phyloP scores from a whole-genome alignment of 2,113 vertebrate genomes.

The Sakesphorus luctuosus region DNA sequence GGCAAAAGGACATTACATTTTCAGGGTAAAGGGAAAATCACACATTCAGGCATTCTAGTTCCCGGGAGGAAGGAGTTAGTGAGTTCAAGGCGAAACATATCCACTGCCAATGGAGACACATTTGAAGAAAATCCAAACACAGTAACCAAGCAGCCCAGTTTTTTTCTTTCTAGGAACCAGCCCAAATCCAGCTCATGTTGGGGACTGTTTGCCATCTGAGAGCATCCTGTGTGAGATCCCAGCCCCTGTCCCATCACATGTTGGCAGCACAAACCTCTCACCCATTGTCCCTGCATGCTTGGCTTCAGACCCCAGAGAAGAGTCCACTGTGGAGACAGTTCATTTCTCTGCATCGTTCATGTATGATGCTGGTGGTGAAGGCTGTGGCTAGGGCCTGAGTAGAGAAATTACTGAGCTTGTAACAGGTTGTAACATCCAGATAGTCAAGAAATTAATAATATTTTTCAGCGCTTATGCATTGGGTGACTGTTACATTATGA shows the following conservation, averaged over 20 bases:
- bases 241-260: not conserved
- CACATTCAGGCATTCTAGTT: not conserved
- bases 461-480: not conserved
- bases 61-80: fast-evolving
- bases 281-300: not conserved
- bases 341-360: not conserved
- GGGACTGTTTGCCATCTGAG: not conserved
- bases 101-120: not conserved
- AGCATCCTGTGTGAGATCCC: not conserved
- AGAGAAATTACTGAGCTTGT: not conserved
- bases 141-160: not conserved
- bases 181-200: not conserved
- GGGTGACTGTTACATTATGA: not conserved
- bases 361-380: not conserved
- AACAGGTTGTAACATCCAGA: not conserved
- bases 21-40: not conserved
- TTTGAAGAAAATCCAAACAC: not conserved
- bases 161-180: not conserved
- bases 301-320: not conserved
- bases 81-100: fast-evolving
- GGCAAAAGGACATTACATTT: not conserved
- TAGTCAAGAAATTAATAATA: not conserved
- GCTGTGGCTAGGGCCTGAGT: not conserved
- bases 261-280: not conserved
- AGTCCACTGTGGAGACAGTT: not conserved